Evolutionary conservation across 2,113 vertebrate genomes (phyloP).

Genomic region (Crocuta crocuta): DNA sequence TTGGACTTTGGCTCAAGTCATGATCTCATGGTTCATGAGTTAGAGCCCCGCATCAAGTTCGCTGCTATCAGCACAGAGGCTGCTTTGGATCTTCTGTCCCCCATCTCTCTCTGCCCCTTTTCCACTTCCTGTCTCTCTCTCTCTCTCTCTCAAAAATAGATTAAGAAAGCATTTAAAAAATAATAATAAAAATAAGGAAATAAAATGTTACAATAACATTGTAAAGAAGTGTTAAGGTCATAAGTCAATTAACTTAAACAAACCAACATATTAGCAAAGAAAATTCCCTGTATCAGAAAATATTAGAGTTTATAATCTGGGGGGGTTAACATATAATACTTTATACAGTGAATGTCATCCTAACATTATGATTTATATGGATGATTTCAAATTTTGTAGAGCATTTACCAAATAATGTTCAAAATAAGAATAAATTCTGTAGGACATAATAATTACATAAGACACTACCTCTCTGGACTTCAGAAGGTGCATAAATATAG

Average conservation of each 20-base stretch:
- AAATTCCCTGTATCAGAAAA: background rate
- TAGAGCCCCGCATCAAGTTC: too few relatives aligned
- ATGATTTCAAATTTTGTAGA: constrained; percentile 8
- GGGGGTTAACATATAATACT: background rate
- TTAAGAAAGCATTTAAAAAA: too few relatives aligned
- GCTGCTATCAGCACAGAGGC: too few relatives aligned
- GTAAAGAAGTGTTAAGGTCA: background rate
- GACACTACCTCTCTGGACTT: constrained; percentile 31
- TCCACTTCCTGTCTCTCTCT: too few relatives aligned
- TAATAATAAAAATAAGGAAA: too few relatives aligned
- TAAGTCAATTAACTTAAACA: background rate
- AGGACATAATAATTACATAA: constrained; percentile 27
- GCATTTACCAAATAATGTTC: background rate
- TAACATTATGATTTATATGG: background rate
- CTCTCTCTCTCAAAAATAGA: too few relatives aligned
- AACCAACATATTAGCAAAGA: background rate
- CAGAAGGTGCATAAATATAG: constrained; percentile 38
- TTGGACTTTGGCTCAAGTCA: too few relatives aligned
- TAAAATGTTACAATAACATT: background rate
- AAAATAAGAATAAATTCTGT: constrained; percentile 39
- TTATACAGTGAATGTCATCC: background rate
- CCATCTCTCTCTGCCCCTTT: too few relatives aligned
- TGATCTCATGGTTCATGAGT: too few relatives aligned
- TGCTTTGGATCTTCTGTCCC: too few relatives aligned
- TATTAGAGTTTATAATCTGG: background rate